Evolutionary conservation across 2,797 vertebrate species (phyloP).

Genomic region (Notolepis coatsorum): DNA sequence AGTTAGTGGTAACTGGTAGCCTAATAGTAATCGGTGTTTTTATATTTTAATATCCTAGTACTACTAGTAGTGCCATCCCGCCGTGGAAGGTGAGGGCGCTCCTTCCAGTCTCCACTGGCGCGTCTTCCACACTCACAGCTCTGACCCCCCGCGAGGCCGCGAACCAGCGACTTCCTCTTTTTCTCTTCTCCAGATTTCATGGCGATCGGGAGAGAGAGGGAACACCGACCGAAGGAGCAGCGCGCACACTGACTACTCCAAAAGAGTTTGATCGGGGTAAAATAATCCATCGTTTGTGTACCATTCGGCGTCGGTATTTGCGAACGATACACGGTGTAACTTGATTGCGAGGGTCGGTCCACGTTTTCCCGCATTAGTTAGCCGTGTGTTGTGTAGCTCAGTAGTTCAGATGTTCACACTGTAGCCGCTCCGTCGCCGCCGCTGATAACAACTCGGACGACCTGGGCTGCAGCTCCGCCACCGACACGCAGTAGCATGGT

Average conservation of each 20-base stretch:
- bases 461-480: slow-evolving; percentile 67
- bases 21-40: too few species aligned
- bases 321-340: slow-evolving; percentile 12
- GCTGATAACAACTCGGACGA: slow-evolving; percentile 75
- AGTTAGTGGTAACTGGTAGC: too few species aligned
- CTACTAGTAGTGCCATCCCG: slow-evolving; percentile 41
- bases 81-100: slow-evolving; percentile 80
- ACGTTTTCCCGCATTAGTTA: slow-evolving; percentile 15
- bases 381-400: slow-evolving; percentile 31
- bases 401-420: slow-evolving; percentile 34
- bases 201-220: slow-evolving; percentile 86
- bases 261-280: slow-evolving; percentile 78
- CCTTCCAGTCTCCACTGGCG: slow-evolving; percentile 62
- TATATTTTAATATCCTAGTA: neutral
- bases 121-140: slow-evolving; percentile 52
- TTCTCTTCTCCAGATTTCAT: slow-evolving; percentile 80
- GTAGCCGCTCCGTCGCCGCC: slow-evolving; percentile 49
- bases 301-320: slow-evolving; percentile 27
- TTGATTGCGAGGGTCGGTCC: slow-evolving; percentile 2
- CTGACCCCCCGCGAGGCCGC: slow-evolving; percentile 67
- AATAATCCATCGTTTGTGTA: slow-evolving; percentile 63
- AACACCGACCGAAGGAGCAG: slow-evolving; percentile 73
- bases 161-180: slow-evolving; percentile 82
- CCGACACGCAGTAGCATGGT: slow-evolving; percentile 58
- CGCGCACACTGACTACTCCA: slow-evolving; percentile 77